Conservation (phyloP, 64 coral and sea anemone genomes). For the Astreopora myriophthalma region DNA sequence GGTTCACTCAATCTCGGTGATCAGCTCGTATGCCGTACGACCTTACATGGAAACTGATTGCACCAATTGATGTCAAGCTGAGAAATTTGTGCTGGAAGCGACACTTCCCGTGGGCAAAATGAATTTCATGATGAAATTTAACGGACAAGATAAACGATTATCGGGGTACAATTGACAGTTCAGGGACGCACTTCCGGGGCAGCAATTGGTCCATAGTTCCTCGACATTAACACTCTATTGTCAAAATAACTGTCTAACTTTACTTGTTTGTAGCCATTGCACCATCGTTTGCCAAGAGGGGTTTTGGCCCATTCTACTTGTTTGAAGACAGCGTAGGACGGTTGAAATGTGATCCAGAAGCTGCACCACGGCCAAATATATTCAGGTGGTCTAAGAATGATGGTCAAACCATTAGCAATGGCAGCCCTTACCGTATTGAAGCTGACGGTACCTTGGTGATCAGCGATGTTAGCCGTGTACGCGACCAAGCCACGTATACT, state of each 20-base stretch:
- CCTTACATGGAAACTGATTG: no score
- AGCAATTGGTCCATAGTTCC: no score
- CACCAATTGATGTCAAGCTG: no score
- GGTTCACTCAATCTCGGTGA: no score
- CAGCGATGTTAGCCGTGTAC: background rate
- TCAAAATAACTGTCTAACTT: background rate
- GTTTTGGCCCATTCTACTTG: slow-evolving; percentile 56
- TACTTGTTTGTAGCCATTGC: background rate
- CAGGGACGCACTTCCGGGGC: no score
- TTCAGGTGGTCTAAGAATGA: slow-evolving; percentile 2
- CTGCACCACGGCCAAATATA: slow-evolving; percentile 3
- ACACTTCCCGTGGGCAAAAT: no score
- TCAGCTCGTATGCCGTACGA: no score
- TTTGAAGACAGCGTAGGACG: slow-evolving; percentile 24
- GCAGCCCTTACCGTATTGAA: background rate
- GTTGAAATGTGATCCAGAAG: slow-evolving; percentile 42
- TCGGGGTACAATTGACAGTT: no score
- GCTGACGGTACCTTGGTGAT: slow-evolving; percentile 5
- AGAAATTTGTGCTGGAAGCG: no score
- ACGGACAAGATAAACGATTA: no score
- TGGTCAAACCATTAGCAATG: background rate
- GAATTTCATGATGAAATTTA: no score
- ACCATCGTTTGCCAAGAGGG: background rate
- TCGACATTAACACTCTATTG: no score
- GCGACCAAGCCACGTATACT: background rate